Conservation (phyloP, 1,140 invertebrate genomes). For the Laupala kohalensis region DNA sequence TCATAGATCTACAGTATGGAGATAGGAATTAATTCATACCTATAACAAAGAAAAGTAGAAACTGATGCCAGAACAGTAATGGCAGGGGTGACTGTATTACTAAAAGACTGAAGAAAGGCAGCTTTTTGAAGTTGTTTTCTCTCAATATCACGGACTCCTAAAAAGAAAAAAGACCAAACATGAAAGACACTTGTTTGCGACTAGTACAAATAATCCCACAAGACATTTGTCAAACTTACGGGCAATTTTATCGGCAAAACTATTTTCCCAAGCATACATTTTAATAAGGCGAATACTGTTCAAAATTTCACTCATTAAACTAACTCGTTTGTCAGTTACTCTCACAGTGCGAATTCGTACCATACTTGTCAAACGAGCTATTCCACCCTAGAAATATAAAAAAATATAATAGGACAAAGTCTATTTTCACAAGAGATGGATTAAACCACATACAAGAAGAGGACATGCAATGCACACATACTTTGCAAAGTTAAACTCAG, state of each 20-base stretch:
- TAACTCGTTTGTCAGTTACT: slow-evolving; percentile 19
- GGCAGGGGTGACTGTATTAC: slow-evolving; percentile 21
- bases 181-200: no score
- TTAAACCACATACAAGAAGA: no score
- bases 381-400: background rate
- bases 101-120: slow-evolving; percentile 22
- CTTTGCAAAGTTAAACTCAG: no score
- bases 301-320: slow-evolving; percentile 22
- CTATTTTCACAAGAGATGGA: no score
- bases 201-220: no score
- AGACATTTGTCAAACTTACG: slow-evolving; percentile 11
- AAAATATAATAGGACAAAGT: background rate
- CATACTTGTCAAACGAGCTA: slow-evolving; percentile 16
- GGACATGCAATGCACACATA: no score
- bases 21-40: slow-evolving; percentile 14
- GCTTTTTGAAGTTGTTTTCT: slow-evolving; percentile 17
- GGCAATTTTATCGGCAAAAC: slow-evolving; percentile 25
- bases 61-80: slow-evolving; percentile 22
- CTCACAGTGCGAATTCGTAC: slow-evolving; percentile 18
- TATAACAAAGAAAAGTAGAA: slow-evolving; percentile 20
- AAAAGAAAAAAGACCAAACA: no score
- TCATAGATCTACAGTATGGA: no score
- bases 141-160: slow-evolving; percentile 17
- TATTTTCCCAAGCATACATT: slow-evolving; percentile 41
- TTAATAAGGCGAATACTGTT: slow-evolving; percentile 29